These are phyloP conservation scores for Aspidapion aeneum DNA, from an alignment of 2,888 invertebrate species.

Conservation along the genomic window DNA sequence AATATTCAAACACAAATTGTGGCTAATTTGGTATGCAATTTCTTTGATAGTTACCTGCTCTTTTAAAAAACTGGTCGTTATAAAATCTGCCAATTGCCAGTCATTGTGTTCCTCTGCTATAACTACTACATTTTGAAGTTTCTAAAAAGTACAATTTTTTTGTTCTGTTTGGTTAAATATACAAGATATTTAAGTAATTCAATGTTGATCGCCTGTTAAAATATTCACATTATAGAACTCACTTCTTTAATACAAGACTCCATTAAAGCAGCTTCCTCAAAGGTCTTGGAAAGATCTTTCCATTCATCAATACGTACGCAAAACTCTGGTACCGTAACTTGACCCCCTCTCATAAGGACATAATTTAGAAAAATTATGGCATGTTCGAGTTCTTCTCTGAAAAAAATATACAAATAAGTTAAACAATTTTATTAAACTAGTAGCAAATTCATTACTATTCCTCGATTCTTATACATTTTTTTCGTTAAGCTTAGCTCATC, in stretches of 20 bases:
- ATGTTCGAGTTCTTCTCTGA: constrained; percentile 49
- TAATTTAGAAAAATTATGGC: constrained; percentile 49
- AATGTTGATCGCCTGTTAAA: too few species aligned
- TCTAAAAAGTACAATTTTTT: too few species aligned
- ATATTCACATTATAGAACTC: too few species aligned
- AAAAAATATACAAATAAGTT: too few species aligned
- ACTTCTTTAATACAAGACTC: constrained; percentile 43
- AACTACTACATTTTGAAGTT: constrained; percentile 45
- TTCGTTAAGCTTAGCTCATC: too few species aligned
- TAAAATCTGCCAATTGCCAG: constrained; percentile 51
- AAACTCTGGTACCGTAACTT: constrained; percentile 42
- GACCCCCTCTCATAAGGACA: constrained; percentile 50
- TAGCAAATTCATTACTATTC: too few species aligned
- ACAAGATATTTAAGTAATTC: too few species aligned
- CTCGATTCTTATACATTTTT: too few species aligned
- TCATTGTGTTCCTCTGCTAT: constrained; percentile 50
- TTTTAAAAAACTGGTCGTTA: constrained; percentile 52
- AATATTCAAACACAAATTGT: too few species aligned
- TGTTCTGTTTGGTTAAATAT: too few species aligned
- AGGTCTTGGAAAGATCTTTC: constrained; percentile 46
- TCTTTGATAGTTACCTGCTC: constrained; percentile 47
- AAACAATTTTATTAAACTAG: too few species aligned
- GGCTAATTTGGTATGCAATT: too few species aligned
- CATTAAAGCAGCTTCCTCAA: constrained; percentile 43
- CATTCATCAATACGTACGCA: constrained; percentile 42